These are phyloP conservation scores for Picathartes gymnocephalus DNA, from an alignment of 2,113 vertebrate species.

Conservation along the genomic window DNA sequence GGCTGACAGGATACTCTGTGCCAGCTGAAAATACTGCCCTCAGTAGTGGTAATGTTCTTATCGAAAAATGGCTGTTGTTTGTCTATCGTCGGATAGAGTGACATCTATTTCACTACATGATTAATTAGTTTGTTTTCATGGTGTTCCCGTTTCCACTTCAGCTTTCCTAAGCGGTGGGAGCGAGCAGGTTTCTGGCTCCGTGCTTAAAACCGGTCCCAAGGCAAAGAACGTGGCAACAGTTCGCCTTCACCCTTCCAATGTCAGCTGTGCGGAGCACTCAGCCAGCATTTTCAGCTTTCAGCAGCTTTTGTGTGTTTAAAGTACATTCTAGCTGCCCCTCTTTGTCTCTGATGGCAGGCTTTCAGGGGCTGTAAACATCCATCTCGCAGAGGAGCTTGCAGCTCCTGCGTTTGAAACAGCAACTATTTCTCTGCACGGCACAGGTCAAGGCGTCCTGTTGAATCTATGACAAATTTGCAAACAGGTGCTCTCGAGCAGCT, in stretches of 20 bases:
- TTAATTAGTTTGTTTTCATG: constrained; percentile 56
- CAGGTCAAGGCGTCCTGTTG: not conserved
- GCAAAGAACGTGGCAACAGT: not conserved
- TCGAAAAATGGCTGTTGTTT: not conserved
- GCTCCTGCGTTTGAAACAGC: not conserved
- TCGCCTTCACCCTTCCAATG: not conserved
- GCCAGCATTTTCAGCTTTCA: constrained; percentile 30
- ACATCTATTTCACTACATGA: not conserved
- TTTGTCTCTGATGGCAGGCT: constrained; percentile 9
- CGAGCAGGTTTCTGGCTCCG: not conserved
- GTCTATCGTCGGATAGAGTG: not conserved
- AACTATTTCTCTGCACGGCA: not conserved
- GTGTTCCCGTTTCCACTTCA: not conserved
- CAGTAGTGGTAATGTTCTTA: not conserved
- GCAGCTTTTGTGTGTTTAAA: constrained; percentile 29
- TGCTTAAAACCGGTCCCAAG: not conserved
- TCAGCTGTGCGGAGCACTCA: not conserved
- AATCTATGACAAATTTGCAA: not conserved
- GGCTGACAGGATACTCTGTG: not conserved
- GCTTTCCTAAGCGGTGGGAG: not conserved
- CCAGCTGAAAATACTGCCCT: constrained; percentile 18
- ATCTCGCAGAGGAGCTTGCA: not conserved
- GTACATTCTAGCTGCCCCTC: not conserved
- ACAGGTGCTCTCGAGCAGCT: not conserved
- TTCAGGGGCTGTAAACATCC: constrained; percentile 12